These are phyloP conservation scores for Lacanobia wlatinum DNA, from an alignment of 2,888 invertebrate genomes.

Conservation along the genomic window DNA sequence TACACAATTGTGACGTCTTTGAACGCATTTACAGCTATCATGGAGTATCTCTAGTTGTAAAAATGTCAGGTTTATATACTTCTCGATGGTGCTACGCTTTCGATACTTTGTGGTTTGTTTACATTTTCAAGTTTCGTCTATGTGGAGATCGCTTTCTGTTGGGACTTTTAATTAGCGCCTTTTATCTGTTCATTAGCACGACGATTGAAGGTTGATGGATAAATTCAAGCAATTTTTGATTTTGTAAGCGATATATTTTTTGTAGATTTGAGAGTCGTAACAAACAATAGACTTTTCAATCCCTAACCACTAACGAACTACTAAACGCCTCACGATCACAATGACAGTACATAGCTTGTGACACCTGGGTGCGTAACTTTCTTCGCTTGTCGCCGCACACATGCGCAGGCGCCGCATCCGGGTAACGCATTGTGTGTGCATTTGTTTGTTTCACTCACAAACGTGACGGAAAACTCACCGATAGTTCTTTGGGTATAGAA, in stretches of 20 bases:
- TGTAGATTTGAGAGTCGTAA: too few species aligned
- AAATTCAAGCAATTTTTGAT: not conserved
- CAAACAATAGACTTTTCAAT: not conserved
- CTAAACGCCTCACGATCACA: slow-evolving; percentile 25
- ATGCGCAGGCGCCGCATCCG: slow-evolving; percentile 77
- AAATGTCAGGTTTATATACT: slow-evolving; percentile 57
- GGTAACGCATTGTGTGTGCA: slow-evolving; percentile 60
- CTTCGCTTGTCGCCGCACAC: slow-evolving; percentile 74
- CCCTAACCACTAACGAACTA: not conserved
- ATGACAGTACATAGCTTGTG: slow-evolving; percentile 28
- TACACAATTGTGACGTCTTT: slow-evolving; percentile 54
- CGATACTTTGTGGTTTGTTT: slow-evolving; percentile 45
- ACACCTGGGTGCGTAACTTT: slow-evolving; percentile 72
- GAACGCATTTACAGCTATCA: slow-evolving; percentile 57
- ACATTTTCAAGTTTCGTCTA: slow-evolving; percentile 41
- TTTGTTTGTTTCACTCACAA: slow-evolving; percentile 50
- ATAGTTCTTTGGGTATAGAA: slow-evolving; percentile 8
- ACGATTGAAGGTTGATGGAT: slow-evolving; percentile 1
- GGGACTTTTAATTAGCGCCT: slow-evolving; percentile 13
- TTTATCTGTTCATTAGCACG: slow-evolving; percentile 8
- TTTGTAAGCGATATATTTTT: not conserved
- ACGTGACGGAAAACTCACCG: slow-evolving; percentile 26
- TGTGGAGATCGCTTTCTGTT: slow-evolving; percentile 1
- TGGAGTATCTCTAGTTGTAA: slow-evolving; percentile 54
- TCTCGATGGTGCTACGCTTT: slow-evolving; percentile 29